These are phyloP conservation scores for Passerina amoena DNA, from an alignment of 2,113 vertebrate genomes.

Conservation along the genomic window DNA sequence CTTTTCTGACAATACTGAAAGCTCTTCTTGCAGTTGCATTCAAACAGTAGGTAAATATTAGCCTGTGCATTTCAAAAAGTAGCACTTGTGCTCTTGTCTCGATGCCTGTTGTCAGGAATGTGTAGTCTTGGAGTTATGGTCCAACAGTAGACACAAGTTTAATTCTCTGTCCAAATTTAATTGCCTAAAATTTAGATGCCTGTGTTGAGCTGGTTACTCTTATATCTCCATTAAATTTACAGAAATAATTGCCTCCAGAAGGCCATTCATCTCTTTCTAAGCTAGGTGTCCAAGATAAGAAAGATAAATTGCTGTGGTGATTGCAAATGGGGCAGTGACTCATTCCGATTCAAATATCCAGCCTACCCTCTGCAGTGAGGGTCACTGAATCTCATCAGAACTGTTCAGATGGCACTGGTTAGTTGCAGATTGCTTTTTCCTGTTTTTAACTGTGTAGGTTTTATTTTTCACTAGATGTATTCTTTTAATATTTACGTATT, in stretches of 20 bases:
- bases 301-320: constrained; percentile 43
- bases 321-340: constrained; percentile 2
- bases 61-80: background rate
- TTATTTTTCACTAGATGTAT: background rate
- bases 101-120: background rate
- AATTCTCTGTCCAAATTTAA: constrained; percentile 20
- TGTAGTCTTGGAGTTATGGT: background rate
- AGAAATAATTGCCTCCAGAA: constrained; percentile 51
- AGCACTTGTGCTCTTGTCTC: background rate
- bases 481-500: background rate
- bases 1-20: background rate
- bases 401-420: background rate
- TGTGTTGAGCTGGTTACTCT: constrained; percentile 16
- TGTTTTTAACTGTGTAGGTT: background rate
- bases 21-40: background rate
- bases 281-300: constrained; percentile 48
- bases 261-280: constrained; percentile 44
- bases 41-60: background rate
- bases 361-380: background rate
- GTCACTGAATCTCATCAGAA: background rate
- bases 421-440: background rate
- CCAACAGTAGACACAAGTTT: background rate
- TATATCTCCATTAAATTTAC: constrained; percentile 46
- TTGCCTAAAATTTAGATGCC: constrained; percentile 29
- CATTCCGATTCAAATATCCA: background rate